phyloP scores from a whole-genome alignment of 2,888 invertebrate genomes.

The Glomeris marginata region DNA sequence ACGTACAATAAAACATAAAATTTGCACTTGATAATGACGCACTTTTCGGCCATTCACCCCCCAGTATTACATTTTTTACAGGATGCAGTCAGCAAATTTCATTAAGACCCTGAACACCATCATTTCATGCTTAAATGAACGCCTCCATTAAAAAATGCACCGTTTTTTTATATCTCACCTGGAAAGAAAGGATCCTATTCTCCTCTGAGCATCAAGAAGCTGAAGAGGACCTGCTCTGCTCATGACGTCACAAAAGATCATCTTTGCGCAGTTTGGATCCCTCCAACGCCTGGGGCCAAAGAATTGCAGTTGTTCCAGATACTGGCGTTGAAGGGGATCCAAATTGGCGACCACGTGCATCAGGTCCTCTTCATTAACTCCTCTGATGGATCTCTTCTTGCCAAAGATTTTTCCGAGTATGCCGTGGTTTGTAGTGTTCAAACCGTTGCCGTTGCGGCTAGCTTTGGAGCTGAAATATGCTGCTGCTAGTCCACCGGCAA shows the following conservation, averaged over 20 bases:
- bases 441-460: too few species aligned
- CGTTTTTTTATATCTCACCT: conserved; percentile 8
- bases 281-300: conserved; percentile 16
- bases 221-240: conserved; percentile 15
- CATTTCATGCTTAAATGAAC: too few species aligned
- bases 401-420: conserved; percentile 6
- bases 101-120: too few species aligned
- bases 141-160: background rate
- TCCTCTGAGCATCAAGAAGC: conserved; percentile 14
- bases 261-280: conserved; percentile 16
- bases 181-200: conserved; percentile 15
- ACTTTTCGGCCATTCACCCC: too few species aligned
- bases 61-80: too few species aligned
- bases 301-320: conserved; percentile 15
- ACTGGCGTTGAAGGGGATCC: conserved; percentile 15
- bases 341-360: conserved; percentile 12
- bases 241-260: conserved; percentile 16
- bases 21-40: too few species aligned
- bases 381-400: conserved; percentile 7
- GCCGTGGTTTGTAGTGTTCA: background rate
- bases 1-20: too few species aligned
- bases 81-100: too few species aligned
- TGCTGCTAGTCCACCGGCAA: conserved; percentile 11
- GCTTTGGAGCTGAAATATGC: conserved; percentile 7
- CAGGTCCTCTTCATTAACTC: conserved; percentile 15